Percentiles rank a stretch among this genome's conserved stretches.
Conservation (phyloP, 2,113 vertebrate species). For the Paralichthys olivaceus region DNA sequence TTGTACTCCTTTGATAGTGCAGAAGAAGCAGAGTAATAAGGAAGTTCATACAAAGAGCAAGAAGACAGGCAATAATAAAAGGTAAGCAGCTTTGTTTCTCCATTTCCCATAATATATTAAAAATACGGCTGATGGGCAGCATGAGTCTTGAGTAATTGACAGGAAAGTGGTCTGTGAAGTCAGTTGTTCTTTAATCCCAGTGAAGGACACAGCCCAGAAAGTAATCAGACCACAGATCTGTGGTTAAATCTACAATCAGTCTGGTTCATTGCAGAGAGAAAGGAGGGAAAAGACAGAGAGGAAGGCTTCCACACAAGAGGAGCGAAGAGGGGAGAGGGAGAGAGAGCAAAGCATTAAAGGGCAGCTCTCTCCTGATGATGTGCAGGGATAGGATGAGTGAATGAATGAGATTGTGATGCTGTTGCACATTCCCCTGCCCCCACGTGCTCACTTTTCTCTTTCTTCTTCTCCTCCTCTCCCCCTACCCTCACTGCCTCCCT, state of each 20-base stretch:
- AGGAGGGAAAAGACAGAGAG: constrained; percentile 15
- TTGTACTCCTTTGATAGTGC: constrained; percentile 4
- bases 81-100: constrained; percentile 12
- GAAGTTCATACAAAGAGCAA: neutral
- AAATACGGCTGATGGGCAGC: constrained; percentile 22
- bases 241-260: constrained; percentile 57
- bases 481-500: constrained; percentile 2
- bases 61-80: constrained; percentile 39
- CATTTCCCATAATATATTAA: constrained; percentile 6
- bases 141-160: constrained; percentile 10
- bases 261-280: constrained; percentile 30
- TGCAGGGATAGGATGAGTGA: constrained; percentile 53
- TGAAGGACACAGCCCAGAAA: constrained; percentile 38
- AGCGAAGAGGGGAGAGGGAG: constrained; percentile 11
- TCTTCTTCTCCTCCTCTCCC: constrained; percentile 35
- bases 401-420: constrained; percentile 78
- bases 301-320: constrained; percentile 21
- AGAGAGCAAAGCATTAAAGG: constrained; percentile 48
- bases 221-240: constrained; percentile 70
- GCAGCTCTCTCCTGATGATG: constrained; percentile 55
- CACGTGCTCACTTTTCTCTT: constrained; percentile 65
- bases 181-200: constrained; percentile 42
- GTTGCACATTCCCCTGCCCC: constrained; percentile 74
- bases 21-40: constrained; percentile 28
- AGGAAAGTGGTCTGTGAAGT: constrained; percentile 23